Conservation (phyloP, 2,113 vertebrate genomes). For the Nettapus auritus region DNA sequence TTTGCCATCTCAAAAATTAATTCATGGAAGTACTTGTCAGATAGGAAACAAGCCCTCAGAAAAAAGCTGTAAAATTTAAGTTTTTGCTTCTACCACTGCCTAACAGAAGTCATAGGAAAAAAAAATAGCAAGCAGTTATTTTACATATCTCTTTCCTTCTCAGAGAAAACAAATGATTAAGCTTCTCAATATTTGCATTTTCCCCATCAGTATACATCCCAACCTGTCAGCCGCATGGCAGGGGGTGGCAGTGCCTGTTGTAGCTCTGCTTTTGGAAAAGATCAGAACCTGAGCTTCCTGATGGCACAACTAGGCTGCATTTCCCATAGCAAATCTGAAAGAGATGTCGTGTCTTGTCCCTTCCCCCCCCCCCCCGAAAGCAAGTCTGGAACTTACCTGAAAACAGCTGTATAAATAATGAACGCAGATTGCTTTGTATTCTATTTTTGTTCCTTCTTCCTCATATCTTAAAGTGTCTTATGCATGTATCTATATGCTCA, state of each 20-base stretch:
- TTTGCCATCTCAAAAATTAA: not conserved
- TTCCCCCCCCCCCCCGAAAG: not conserved
- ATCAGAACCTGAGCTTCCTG: not conserved
- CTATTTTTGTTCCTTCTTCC: not conserved
- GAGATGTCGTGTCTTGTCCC: too few species aligned
- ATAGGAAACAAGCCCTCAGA: not conserved
- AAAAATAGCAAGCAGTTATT: not conserved
- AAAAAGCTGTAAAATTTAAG: not conserved
- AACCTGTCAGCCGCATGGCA: not conserved
- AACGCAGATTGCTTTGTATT: not conserved
- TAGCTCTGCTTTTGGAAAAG: not conserved
- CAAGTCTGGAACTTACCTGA: not conserved
- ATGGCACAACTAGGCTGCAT: not conserved
- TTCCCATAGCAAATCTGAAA: not conserved
- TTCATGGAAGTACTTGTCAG: not conserved
- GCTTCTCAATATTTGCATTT: conserved; percentile 35
- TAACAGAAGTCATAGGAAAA: not conserved
- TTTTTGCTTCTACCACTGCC: not conserved
- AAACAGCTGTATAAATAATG: not conserved
- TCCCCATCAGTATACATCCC: not conserved
- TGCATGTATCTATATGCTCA: not conserved
- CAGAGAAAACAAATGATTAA: conserved; percentile 31
- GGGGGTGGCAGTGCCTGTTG: not conserved
- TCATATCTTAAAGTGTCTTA: not conserved
- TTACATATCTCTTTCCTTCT: not conserved